Base-by-base conservation (phyloP, 2,888 invertebrate genomes). In the Sinotaia quadrata region DNA sequence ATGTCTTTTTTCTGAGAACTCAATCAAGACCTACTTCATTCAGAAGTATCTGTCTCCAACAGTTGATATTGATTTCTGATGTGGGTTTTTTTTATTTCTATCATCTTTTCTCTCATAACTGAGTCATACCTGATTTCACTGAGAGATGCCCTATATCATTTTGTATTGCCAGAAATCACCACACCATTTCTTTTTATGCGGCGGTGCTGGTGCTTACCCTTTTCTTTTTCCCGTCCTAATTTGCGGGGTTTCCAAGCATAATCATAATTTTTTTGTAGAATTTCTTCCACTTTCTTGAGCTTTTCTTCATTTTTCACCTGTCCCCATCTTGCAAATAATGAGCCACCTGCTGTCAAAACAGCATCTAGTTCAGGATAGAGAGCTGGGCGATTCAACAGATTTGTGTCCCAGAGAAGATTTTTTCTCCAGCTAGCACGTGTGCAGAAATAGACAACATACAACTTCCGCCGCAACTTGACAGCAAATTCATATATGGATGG, bases 401-500 rank as follows among this genome's bases (percentile, higher is more conserved):
- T 67, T 7, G 72, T 61, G 54, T 75, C 74, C 76, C 75, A 77
- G 7, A 69, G 31, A 8, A 54, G 60, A 12, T 41, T 61, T 15
- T 51, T 51, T 8, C 21, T 27, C 44, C 70, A 73, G 15, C 63
- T 66, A 4, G 41, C 37, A 15, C 59, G 41, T n/a, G 54, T 59
- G 24, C 63, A 57, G 47, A 71, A 75, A 66, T 67, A 76, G 33
- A 80, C 72, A 7, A 74, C 75, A 52, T 78, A 75, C 51, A 74
- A 74, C 44, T 76, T 78, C 18, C 63, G 52, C 54, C 41, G 52
- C 21, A 70, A 52, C 15, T 72, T 65, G 8, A 78, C 75, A 4
- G 77, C 77, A 18, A 78, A 63, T 58, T 80, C 80, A 33, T 76
- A 78, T 12, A 77, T 63, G 0, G 74, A 73, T 1, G 70, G 73